Conservation (phyloP, 2,888 invertebrate genomes). For the Cerceris ruficornis region DNA sequence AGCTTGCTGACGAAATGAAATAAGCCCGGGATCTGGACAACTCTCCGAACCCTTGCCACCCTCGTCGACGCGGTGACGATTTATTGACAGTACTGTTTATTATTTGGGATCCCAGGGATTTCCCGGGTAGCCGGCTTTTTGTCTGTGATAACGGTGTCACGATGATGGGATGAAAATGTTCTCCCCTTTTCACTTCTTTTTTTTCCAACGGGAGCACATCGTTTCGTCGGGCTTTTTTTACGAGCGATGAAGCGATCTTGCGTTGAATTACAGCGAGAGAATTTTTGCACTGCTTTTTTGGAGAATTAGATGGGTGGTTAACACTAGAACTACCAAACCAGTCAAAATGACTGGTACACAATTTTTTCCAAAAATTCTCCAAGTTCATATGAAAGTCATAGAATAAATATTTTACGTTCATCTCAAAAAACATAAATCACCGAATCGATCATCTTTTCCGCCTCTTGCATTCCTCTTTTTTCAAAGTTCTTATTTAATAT, state of each 20-base stretch:
- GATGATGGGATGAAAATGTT: slow-evolving; percentile 34
- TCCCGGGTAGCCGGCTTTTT: background rate
- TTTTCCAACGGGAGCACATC: background rate
- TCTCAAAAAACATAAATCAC: too few species aligned
- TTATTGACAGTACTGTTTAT: slow-evolving; percentile 42
- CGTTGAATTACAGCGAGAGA: background rate
- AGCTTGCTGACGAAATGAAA: slow-evolving; percentile 58
- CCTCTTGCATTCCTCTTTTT: too few species aligned
- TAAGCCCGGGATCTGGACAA: slow-evolving; percentile 39
- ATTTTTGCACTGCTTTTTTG: too few species aligned
- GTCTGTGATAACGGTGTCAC: slow-evolving; percentile 17
- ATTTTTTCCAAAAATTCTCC: too few species aligned
- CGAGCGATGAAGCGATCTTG: slow-evolving; percentile 4
- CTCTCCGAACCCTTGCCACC: slow-evolving; percentile 16
- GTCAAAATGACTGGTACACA: too few species aligned
- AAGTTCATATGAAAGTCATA: too few species aligned
- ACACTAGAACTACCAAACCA: too few species aligned
- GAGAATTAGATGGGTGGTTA: too few species aligned
- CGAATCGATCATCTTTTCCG: too few species aligned
- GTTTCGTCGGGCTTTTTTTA: background rate
- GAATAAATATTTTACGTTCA: too few species aligned
- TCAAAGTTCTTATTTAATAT: too few species aligned
- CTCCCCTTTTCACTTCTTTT: slow-evolving; percentile 7
- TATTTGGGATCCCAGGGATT: slow-evolving; percentile 17
- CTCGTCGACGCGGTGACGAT: slow-evolving; percentile 23